Conservation (phyloP, 2,113 vertebrate genomes). For the Vulpes ferrilata region DNA sequence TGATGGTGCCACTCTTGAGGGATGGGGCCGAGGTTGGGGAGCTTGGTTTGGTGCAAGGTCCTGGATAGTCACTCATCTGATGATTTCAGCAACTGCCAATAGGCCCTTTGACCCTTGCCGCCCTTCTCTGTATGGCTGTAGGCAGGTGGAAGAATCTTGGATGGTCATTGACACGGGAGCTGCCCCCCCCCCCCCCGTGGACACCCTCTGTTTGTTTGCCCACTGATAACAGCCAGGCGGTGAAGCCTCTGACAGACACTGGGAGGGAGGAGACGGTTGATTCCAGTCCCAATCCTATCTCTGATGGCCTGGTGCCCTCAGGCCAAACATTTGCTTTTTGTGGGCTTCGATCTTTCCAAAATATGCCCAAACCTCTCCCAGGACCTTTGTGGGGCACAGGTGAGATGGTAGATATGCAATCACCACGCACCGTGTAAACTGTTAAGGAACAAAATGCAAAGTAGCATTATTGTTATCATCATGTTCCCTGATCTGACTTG, state of each 20-base stretch:
- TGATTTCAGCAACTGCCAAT: conserved; percentile 5
- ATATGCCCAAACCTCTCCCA: not conserved
- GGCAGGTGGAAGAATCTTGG: not conserved
- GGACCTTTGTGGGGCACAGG: not conserved
- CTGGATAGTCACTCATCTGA: not conserved
- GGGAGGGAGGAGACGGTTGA: not conserved
- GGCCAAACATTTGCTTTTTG: not conserved
- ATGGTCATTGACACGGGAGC: not conserved
- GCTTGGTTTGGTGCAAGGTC: not conserved
- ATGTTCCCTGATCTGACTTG: not conserved
- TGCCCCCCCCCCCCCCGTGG: not conserved
- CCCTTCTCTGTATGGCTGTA: not conserved
- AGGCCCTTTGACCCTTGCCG: conserved; percentile 9
- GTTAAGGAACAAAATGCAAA: conserved; percentile 23
- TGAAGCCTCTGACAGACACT: not conserved
- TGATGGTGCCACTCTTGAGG: not conserved
- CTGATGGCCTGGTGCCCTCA: not conserved
- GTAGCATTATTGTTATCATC: not conserved
- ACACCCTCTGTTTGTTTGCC: not conserved
- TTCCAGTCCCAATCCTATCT: not conserved
- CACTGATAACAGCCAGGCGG: not conserved
- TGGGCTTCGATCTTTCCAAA: not conserved
- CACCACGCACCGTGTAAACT: not conserved
- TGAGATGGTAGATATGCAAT: not conserved
- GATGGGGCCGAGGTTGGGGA: not conserved